Evolutionary conservation across 2,888 invertebrate species (phyloP), one percentile per base, ranked within the genome.

Genomic region (Diarsia dahlii): DNA sequence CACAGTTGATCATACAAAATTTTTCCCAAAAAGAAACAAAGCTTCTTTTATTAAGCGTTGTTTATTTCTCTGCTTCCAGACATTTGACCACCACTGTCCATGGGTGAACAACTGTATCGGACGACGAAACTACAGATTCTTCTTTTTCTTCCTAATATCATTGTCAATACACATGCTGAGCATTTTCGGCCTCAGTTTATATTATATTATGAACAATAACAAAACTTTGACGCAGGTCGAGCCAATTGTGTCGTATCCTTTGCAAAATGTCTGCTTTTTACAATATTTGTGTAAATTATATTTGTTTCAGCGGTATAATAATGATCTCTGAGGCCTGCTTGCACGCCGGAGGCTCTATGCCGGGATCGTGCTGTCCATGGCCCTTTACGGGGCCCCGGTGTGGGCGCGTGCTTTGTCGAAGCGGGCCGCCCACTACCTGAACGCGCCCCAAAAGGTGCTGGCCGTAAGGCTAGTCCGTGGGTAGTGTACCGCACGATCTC

Each of bases 11-110:
- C 10, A n/a, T 12, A 3, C 8, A 34, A 48, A 34, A 48, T 12
- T 18, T 2, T 34, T 63, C 20, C 6, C 15, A n/a, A 12, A 48
- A 34, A 0, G 15, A 3, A 34, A 18, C 0, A 0, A 54, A 23
- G 5, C 9, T 20, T n/a, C 52, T 15, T 9, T 13, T 15, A 62
- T 0, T 15, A 23, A 65, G 4, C 9, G 46, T 46, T 12, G 20
- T 62, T 45, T 28, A 6, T 56, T 74, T 86, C 50, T 87, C 90
- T 89, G 88, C 89, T 97, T 97, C 71, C 97, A 99, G 99, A 99
- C 99, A 75, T 99, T 99, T 95, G 99, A 99, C 97, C 99, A 99
- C 97, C 99, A 99, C 96, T 99, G 99, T 95, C 99, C 99, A 84
- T 99, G 99, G 99, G 99, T 99, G 92, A 99, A 99, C 96, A 99